A percentile compares a stretch with the other conserved stretches of the same genome.
Conservation (phyloP, 2,888 invertebrate species). For the Geophilus truncorum region DNA sequence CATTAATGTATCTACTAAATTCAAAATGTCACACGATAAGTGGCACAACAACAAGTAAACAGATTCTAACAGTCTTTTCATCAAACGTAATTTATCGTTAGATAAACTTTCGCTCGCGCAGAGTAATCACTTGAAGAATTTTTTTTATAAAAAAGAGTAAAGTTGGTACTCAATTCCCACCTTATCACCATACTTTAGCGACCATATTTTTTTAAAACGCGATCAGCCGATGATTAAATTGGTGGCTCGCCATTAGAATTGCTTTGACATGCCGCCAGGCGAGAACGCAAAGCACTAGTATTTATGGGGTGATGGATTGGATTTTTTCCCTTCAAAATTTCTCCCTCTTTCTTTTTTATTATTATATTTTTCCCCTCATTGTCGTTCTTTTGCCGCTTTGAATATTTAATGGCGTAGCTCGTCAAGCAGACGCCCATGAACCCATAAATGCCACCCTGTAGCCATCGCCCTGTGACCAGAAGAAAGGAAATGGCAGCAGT, state of each 20-base stretch:
- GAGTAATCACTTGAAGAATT: no score
- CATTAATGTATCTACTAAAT: no score
- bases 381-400: conserved; percentile 6
- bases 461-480: background rate
- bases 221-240: conserved; percentile 6
- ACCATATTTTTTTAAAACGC: background rate
- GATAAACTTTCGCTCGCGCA: no score
- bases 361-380: background rate
- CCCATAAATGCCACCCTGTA: background rate
- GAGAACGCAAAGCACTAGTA: background rate
- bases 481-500: background rate
- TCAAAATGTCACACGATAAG: no score
- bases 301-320: conserved; percentile 24
- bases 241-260: conserved; percentile 8
- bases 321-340: background rate
- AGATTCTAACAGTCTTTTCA: no score
- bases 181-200: background rate
- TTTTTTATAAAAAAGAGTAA: background rate
- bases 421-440: background rate
- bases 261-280: conserved; percentile 21
- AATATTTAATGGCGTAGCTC: conserved; percentile 13
- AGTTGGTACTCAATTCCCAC: background rate
- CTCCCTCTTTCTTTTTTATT: background rate
- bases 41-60: no score
- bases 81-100: no score